Conservation (phyloP, 1,140 invertebrate genomes). For the Drosophila novamexicana region DNA sequence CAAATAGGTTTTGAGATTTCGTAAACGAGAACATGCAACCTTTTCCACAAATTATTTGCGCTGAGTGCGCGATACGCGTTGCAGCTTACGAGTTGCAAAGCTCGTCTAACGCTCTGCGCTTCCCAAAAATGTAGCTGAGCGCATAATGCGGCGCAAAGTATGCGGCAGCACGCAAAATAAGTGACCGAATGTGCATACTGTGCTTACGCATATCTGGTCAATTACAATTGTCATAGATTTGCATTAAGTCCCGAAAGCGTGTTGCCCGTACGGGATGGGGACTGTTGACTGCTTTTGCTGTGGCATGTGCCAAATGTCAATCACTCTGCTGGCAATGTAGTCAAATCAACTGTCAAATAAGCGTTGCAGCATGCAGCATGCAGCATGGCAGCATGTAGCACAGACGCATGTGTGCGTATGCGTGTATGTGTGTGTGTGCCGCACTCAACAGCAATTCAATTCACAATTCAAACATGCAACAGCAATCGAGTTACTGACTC, state of each 20-base stretch:
- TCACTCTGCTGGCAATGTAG: constrained; percentile 77
- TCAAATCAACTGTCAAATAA: constrained; percentile 82
- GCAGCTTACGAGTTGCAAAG: not conserved
- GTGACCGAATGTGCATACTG: constrained; percentile 16
- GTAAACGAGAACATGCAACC: too few relatives aligned
- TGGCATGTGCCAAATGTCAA: constrained; percentile 76
- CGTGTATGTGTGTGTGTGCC: constrained; percentile 44
- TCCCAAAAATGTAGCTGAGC: not conserved
- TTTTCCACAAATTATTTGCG: not conserved
- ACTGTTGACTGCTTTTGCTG: constrained; percentile 28
- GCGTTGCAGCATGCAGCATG: constrained; percentile 56
- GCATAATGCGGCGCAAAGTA: constrained; percentile 63
- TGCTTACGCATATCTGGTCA: constrained; percentile 8
- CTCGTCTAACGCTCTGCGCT: too few relatives aligned
- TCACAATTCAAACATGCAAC: constrained; percentile 80
- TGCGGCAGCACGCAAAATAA: constrained; percentile 68
- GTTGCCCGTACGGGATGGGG: not conserved
- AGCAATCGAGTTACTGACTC: constrained; percentile 70
- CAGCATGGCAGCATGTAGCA: not conserved
- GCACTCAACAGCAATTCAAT: constrained; percentile 80
- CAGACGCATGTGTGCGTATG: constrained; percentile 13
- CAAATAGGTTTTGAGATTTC: too few relatives aligned
- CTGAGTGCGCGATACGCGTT: not conserved
- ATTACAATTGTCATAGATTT: constrained; percentile 44
- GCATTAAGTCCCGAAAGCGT: constrained; percentile 22